phyloP scores from a whole-genome alignment of 2,113 vertebrate genomes.

The Pseudolaguvia tuberculata region DNA sequence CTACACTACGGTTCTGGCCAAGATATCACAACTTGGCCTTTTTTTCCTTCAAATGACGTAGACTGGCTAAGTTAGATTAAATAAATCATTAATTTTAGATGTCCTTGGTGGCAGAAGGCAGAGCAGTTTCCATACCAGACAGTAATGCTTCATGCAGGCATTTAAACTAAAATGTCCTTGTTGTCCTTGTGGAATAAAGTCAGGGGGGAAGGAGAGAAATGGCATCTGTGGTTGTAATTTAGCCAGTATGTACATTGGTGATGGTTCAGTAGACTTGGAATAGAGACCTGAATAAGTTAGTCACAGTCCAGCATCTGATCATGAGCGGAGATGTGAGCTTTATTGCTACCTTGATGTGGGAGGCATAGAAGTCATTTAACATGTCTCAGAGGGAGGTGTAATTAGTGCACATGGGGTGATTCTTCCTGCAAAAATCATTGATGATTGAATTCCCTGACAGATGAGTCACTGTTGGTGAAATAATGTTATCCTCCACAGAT shows the following conservation, averaged over 20 bases:
- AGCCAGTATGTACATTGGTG: neutral
- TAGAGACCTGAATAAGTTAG: neutral
- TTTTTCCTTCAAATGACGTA: no score
- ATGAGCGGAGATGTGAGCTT: neutral
- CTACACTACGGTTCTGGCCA: no score
- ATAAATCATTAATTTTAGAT: neutral
- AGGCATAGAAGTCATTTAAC: neutral
- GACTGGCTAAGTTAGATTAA: no score
- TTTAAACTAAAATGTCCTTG: neutral
- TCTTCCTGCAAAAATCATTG: constrained; percentile 1
- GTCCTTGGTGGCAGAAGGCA: neutral
- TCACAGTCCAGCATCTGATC: neutral
- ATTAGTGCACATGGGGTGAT: neutral
- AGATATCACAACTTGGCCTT: no score
- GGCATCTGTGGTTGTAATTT: neutral
- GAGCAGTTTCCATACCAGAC: neutral
- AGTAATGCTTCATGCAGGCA: neutral
- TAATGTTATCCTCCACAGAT: neutral
- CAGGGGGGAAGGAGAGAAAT: neutral
- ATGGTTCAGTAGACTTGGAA: neutral
- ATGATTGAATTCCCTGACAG: neutral
- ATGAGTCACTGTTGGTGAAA: constrained; percentile 3
- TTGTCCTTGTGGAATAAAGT: neutral
- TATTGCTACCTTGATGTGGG: neutral
- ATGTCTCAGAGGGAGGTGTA: neutral